A percentile compares a stretch with the other conserved stretches of the same genome.
phyloP scores from a whole-genome alignment of 2,797 vertebrate genomes.

The Miichthys miiuy region DNA sequence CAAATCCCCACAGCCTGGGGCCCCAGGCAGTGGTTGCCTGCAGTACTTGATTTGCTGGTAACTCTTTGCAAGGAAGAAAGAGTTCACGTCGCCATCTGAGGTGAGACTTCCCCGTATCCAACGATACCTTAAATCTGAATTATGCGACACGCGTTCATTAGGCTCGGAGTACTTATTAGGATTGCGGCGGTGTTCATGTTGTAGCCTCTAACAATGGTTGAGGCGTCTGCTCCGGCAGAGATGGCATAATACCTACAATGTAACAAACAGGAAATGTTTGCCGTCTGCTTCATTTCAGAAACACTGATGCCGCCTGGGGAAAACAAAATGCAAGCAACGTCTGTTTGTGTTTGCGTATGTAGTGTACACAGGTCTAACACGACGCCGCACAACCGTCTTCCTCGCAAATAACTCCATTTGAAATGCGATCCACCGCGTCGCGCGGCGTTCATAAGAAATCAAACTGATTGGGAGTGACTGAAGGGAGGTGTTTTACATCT shows the following conservation, averaged over 20 bases:
- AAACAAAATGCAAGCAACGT: conserved; percentile 70
- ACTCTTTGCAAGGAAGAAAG: neutral
- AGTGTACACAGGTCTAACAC: conserved; percentile 74
- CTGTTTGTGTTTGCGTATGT: conserved; percentile 74
- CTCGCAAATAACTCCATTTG: conserved; percentile 66
- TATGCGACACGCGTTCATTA: conserved; percentile 40
- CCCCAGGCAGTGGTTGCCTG: neutral
- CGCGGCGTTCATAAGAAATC: conserved; percentile 48
- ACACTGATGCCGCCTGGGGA: conserved; percentile 64
- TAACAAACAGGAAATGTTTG: conserved; percentile 77
- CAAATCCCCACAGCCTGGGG: conserved; percentile 8
- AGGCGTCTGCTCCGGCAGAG: conserved; percentile 42
- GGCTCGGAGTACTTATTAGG: conserved; percentile 14
- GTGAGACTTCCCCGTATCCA: neutral
- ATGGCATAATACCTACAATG: conserved; percentile 46
- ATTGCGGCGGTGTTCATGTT: conserved; percentile 29
- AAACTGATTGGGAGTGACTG: conserved; percentile 39
- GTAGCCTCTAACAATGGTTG: conserved; percentile 24
- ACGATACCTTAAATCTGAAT: conserved; percentile 6
- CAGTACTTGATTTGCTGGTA: neutral
- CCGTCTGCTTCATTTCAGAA: conserved; percentile 69
- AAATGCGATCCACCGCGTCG: conserved; percentile 64
- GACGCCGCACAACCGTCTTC: conserved; percentile 63
- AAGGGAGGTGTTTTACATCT: conserved; percentile 45
- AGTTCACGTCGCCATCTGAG: neutral